A percentile compares a stretch with the other conserved stretches of the same genome.
phyloP scores from a whole-genome alignment of 2,797 vertebrate species.

The Erithacus rubecula region DNA sequence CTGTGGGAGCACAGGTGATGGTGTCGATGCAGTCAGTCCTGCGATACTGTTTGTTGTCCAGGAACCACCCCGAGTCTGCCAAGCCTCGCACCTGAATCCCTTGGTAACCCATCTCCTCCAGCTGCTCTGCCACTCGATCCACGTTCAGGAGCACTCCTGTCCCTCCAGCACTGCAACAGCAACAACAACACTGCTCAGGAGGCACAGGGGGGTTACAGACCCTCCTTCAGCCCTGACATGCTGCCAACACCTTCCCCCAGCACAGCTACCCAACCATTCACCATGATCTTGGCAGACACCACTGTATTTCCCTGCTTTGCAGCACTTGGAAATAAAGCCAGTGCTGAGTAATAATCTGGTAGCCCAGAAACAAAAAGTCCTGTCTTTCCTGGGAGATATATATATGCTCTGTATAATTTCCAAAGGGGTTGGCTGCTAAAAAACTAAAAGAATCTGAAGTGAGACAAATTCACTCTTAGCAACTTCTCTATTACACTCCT shows the following conservation, averaged over 20 bases:
- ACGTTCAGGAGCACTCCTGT: slow-evolving; percentile 95
- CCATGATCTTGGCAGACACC: background rate
- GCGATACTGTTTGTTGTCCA: slow-evolving; percentile 95
- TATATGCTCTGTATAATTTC: background rate
- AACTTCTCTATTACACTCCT: background rate
- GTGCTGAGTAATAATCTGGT: background rate
- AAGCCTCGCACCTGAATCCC: slow-evolving; percentile 93
- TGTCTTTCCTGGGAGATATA: background rate
- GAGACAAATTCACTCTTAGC: background rate
- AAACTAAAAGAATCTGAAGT: background rate
- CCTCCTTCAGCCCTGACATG: background rate
- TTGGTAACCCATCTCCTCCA: slow-evolving; percentile 87
- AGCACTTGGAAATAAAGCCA: background rate
- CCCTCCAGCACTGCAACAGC: slow-evolving; percentile 86
- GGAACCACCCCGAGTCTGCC: slow-evolving; percentile 95
- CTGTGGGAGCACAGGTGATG: slow-evolving; percentile 79
- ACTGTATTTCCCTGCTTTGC: background rate
- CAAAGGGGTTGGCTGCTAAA: background rate
- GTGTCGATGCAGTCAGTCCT: slow-evolving; percentile 90
- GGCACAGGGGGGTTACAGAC: background rate
- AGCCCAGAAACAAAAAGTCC: background rate
- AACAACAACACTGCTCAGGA: background rate
- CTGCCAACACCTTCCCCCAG: background rate
- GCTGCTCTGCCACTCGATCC: slow-evolving; percentile 89
- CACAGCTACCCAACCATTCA: background rate